A percentile compares a stretch with the other conserved stretches of the same genome.
These are phyloP conservation scores for Ochotona princeps DNA, from an alignment of 2,113 vertebrate species.

Conservation along the genomic window DNA sequence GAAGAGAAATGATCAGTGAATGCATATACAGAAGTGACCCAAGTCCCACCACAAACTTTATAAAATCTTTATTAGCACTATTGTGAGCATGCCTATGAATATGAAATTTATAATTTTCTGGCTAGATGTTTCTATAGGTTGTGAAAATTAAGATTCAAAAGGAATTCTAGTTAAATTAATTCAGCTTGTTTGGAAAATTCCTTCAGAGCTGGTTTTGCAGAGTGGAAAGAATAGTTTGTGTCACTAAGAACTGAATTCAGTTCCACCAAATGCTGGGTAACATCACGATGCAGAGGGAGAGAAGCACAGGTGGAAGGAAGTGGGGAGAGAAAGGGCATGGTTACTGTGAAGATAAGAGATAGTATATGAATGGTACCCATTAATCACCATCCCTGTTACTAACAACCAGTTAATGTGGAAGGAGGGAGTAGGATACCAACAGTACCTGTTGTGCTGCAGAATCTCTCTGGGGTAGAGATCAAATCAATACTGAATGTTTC, in stretches of 20 bases:
- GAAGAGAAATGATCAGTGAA: not conserved
- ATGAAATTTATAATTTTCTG: not conserved
- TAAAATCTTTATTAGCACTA: not conserved
- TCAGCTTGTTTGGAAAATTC: not conserved
- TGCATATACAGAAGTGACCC: slow-evolving; percentile 9
- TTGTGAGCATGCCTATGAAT: not conserved
- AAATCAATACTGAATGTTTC: not conserved
- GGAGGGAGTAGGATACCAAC: too few species aligned
- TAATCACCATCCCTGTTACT: not conserved
- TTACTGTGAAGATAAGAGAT: not conserved
- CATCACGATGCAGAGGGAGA: not conserved
- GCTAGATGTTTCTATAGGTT: not conserved
- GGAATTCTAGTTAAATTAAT: not conserved
- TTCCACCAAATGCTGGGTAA: not conserved
- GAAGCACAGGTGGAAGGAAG: too few species aligned
- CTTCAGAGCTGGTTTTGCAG: not conserved
- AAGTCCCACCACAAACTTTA: not conserved
- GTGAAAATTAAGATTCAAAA: not conserved
- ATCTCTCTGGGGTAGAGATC: not conserved
- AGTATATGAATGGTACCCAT: too few species aligned
- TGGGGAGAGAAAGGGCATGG: too few species aligned
- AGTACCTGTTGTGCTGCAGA: not conserved
- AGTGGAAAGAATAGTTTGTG: not conserved
- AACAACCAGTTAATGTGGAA: not conserved
- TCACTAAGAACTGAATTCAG: not conserved